Evolutionary conservation across 2,888 invertebrate genomes (phyloP), one percentile per base, ranked within the genome.

Genomic region (Drosophila limbata): DNA sequence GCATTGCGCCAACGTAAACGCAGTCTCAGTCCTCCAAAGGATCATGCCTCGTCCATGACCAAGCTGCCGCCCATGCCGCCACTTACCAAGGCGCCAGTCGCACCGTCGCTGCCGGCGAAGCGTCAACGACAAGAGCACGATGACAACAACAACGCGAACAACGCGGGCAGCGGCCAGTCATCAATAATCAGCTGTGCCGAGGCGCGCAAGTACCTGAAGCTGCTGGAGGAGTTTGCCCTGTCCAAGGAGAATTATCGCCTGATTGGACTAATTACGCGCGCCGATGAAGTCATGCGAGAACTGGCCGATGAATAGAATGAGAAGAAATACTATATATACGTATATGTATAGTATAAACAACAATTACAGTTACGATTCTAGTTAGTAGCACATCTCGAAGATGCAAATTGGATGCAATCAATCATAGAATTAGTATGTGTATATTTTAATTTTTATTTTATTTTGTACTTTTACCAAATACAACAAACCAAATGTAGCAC

Each of bases 161-260:
- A 77, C n/a, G 73, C 71, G 5, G 55, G 51, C 33, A 44, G 19
- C 44, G 37, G 39, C 2, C 56, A 66, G 37, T 40, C 70, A 28
- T 19, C 68, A 15, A 65, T 66, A 57, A 80, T 81, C 42, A 88
- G 77, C 69, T 91, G 90, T 61, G 75, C 75, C 13, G 88, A 90
- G 53, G 92, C 92, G 11, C 90, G 92, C 51, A 90, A 86, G 74
- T 92, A 91, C 74, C 87, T 92, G 62, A 92, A 91, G 61, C 75
- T 88, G 19, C 48, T 92, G 19, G 91, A 92, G 63, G 91, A 92
- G 66, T 92, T 92, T 56, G 92, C 92, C 3, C 70, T 92, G 33
- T 76, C 88, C 48, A 88, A 87, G 66, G 91, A 90, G 52, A 91
- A 92, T 63, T 91, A 90, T 62, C 87, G 92, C 11, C 77, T 92